Conservation (phyloP, 2,888 invertebrate species). For the Himalopsyche anomala region DNA sequence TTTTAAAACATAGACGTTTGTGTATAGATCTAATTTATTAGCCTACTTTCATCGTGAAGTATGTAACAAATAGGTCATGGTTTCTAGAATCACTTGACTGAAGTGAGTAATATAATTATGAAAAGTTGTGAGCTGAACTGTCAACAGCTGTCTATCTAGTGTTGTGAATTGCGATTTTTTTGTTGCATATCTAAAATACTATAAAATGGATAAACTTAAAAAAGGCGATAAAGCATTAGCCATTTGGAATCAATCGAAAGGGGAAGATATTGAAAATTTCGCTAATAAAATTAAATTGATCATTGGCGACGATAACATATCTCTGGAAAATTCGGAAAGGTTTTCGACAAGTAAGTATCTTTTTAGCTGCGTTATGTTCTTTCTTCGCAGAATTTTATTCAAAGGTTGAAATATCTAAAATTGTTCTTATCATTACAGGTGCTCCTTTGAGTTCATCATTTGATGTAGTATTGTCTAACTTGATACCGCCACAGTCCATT, state of each 20-base stretch:
- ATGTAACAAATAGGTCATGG: not conserved
- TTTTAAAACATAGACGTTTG: too few relatives aligned
- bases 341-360: conserved; percentile 77
- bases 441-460: conserved; percentile 78
- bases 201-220: conserved; percentile 70
- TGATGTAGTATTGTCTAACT: conserved; percentile 79
- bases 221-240: conserved; percentile 76
- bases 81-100: not conserved
- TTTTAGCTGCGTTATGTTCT: not conserved
- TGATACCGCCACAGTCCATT: conserved; percentile 72
- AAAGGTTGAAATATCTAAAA: not conserved
- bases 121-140: not conserved
- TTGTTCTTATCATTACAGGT: conserved; percentile 70
- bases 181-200: not conserved
- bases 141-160: conserved; percentile 8
- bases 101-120: conserved; percentile 6
- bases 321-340: conserved; percentile 79
- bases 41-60: not conserved
- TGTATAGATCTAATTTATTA: too few relatives aligned
- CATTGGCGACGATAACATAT: conserved; percentile 74
- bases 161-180: conserved; percentile 5
- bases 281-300: conserved; percentile 75
- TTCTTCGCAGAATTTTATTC: too few relatives aligned
- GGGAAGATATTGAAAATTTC: conserved; percentile 75
- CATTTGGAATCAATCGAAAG: conserved; percentile 77